Evolutionary conservation across 2,888 invertebrate genomes (phyloP), one percentile per base, ranked within the genome.

Genomic region (Stratiomys singularior): DNA sequence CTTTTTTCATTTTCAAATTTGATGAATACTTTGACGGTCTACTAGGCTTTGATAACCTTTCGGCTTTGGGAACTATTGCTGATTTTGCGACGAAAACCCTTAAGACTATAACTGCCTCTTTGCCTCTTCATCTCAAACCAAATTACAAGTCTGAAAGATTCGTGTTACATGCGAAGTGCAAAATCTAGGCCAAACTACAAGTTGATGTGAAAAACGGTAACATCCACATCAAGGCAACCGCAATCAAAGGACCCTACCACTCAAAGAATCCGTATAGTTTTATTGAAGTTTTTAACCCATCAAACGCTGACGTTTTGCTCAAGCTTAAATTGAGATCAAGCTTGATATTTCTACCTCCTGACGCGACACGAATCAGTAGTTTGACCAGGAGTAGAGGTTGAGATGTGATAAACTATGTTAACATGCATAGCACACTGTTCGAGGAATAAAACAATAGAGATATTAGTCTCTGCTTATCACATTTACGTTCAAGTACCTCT

Each of bases 221-320:
- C 23, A 15, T 67, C 11, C 30, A 44, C 37, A 44, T 67, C 37
- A 5, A 30, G 18, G n/a, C 9, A 44, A 67, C 30, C n/a, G n/a
- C 9, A 5, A 67, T 67, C 44, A 67, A 67, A 30, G 44, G 67
- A 0, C 30, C n/a, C 18, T 30, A 84, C 78, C 82, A 82, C 63
- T 84, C 84, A 71, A 47, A 47, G 2, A n/a, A 69, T 46, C 46
- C 23, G 23, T 60, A 25, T 15, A 60, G 60, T 15, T 15, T 60
- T 21, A 25, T 60, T 56, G 18, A 56, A 18, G 18, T 56, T 56
- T 11, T 44, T 9, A 44, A 44, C 44, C 7, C 44, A 9, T 44
- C 13, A 44, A 44, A 44, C n/a, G n/a, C n/a, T n/a, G n/a, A n/a
- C n/a, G n/a, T n/a, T n/a, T n/a, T n/a, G n/a, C n/a, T n/a, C n/a